Base-by-base conservation (phyloP, 2,113 vertebrate genomes). In the Cynocephalus volans region DNA sequence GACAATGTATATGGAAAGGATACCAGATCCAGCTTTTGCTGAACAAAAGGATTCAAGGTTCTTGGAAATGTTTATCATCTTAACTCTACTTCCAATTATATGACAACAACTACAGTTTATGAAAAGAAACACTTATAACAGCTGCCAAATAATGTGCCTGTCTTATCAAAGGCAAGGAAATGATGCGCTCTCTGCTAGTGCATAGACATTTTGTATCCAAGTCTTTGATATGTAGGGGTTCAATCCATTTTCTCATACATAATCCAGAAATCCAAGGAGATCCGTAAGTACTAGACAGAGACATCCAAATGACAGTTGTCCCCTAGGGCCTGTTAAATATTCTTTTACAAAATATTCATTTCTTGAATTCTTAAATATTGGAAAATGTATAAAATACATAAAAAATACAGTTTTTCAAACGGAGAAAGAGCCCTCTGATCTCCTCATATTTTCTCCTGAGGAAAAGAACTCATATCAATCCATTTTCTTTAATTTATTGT, bases 151-250 rank as follows among this genome's bases (percentile, higher is more conserved):
- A 58, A 92, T 41, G 15, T 72, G 84, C 12, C 60, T 79, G 64
- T 79, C 48, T 52, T 56, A 83, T 33, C 76, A 93, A 94, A 96
- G 95, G 67, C 41, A 93, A 93, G 92, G 62, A 72, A 64, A 95
- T 8, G 67, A 87, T 6, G 45, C 23, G 17, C 23, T 75, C 48
- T 36, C 15, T 64, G 58, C 33, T 41, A 31, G 2, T 9, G n/a
- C 62, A 7, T 17, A n/a, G 31, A n/a, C 31, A 36, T 33, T 52
- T 73, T n/a, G 52, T 33, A 70, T 33, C 41, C 60, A 80, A 79
- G 52, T 19, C 81, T 79, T 94, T 65, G n/a, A 70, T 93, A 85
- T 84, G 8, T 60, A 36, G n/a, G 21, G 77, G 60, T 91, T 90
- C 28, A 19, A 73, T 70, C 64, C 21, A 85, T n/a, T 75, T 93